Percentiles rank a stretch among this genome's conserved stretches.
These are phyloP conservation scores for Macrobrachium nipponense DNA, from an alignment of 1,140 invertebrate genomes.

Conservation along the genomic window DNA sequence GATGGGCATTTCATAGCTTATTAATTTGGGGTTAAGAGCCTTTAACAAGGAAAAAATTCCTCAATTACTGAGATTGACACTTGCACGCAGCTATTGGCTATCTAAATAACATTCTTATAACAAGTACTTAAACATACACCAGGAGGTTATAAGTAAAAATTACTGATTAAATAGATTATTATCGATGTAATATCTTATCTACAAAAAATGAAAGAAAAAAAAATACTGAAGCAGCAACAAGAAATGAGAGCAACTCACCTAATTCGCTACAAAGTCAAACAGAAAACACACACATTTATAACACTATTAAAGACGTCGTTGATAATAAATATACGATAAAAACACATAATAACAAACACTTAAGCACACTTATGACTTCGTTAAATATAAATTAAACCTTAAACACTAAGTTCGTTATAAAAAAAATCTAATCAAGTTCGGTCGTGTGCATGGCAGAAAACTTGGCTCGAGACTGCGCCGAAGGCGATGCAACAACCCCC, in stretches of 20 bases:
- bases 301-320: constrained; percentile 12
- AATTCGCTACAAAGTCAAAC: constrained; percentile 20
- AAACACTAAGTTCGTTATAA: constrained; percentile 53
- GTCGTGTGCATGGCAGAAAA: constrained; percentile 59
- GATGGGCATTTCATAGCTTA: too few species aligned
- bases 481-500: not conserved
- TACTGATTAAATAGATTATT: too few species aligned
- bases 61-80: too few species aligned
- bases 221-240: too few species aligned
- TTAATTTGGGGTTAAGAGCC: too few species aligned
- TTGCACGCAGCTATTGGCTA: too few species aligned
- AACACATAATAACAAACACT: constrained; percentile 26
- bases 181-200: too few species aligned
- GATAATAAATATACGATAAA: constrained; percentile 26
- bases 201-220: too few species aligned
- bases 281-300: constrained; percentile 16
- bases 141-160: too few species aligned
- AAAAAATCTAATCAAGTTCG: constrained; percentile 43
- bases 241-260: constrained; percentile 34
- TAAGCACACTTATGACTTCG: constrained; percentile 13
- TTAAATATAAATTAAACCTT: constrained; percentile 57
- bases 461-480: constrained; percentile 55
- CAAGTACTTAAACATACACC: too few species aligned
- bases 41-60: too few species aligned
- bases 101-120: too few species aligned